Base-by-base conservation (phyloP, 23 tunicate genomes). In the Botrylloides violaceus region DNA sequence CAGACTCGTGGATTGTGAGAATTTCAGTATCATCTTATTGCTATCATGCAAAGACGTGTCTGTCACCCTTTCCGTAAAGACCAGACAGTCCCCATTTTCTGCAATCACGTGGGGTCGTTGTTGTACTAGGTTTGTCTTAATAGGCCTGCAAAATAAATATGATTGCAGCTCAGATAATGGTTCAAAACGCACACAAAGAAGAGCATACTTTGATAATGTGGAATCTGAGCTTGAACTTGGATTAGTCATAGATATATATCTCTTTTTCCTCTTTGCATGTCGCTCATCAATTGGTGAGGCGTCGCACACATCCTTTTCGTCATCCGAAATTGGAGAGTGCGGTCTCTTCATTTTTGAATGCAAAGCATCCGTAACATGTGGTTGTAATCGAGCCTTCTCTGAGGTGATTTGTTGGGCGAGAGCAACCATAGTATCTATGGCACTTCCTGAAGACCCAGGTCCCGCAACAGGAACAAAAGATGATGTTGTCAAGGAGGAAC, bases 361-460 rank as follows among this genome's bases (percentile, higher is more conserved):
- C 3, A 34, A 63, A 33, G 32, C 70, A 29, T 22, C 18, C 3
- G 34, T 33, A 6, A 5, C 22, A n/a, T 21, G 37, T 18, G 20
- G 58, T 68, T 37, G 23, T 20, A 68, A 23, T 19, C 37, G 56
- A 43, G 58, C 19, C 20, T 43, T 18, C 47, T 68, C 74, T 26
- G 56, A 25, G 28, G 74, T 68, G 21, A 68, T 68, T 43, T 68
- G 74, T 5, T 68, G 36, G 4, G 74, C 74, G 32, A 68, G 58
- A 19, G 74, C 58, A 53, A 68, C 26, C 18, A 68, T 68, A 68
- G 58, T 68, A 22, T 68, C 74, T 19, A 37, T 56, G 56, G 74
- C 3, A 12, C 18, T 3, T 63, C 29, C 33, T 3, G 35, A 63
- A 19, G 70, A 63, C 35, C 4, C 12, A 3, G 12, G 29, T 4